Percentiles rank a stretch among this genome's conserved stretches.
Evolutionary conservation across 1,140 invertebrate genomes (phyloP).

Genomic region (Coptotermes formosanus): DNA sequence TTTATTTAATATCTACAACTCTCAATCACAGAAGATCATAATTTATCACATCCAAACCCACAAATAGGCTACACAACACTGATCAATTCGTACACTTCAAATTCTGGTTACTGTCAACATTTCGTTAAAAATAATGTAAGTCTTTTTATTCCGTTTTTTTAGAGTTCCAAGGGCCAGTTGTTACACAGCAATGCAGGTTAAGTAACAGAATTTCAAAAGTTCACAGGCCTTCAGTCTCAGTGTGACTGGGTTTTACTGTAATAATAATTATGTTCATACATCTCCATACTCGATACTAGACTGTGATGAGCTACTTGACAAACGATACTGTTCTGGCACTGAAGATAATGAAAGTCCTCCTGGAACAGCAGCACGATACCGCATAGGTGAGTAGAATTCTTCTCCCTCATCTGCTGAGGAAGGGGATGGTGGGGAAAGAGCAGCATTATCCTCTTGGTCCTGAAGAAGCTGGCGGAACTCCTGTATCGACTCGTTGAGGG

Average conservation of each 20-base stretch:
- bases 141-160: no score
- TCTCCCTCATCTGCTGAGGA: constrained; percentile 57
- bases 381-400: constrained; percentile 43
- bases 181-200: no score
- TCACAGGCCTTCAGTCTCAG: neutral
- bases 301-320: constrained; percentile 35
- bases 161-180: no score
- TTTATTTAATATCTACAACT: no score
- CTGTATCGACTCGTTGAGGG: constrained; percentile 83
- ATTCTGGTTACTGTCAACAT: no score
- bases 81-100: no score
- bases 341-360: constrained; percentile 25
- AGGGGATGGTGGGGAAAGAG: constrained; percentile 59
- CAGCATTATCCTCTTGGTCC: constrained; percentile 60
- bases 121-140: no score
- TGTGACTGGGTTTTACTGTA: neutral
- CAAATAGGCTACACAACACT: no score
- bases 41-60: no score
- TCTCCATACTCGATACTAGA: constrained; percentile 35
- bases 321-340: constrained; percentile 37
- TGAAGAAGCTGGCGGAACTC: constrained; percentile 75
- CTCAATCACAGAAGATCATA: no score
- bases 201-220: neutral
- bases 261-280: constrained; percentile 16
- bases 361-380: constrained; percentile 20